Evolutionary conservation across 2,797 vertebrate species (phyloP), one percentile per base, ranked within the genome.

Genomic region (Anguilla anguilla): DNA sequence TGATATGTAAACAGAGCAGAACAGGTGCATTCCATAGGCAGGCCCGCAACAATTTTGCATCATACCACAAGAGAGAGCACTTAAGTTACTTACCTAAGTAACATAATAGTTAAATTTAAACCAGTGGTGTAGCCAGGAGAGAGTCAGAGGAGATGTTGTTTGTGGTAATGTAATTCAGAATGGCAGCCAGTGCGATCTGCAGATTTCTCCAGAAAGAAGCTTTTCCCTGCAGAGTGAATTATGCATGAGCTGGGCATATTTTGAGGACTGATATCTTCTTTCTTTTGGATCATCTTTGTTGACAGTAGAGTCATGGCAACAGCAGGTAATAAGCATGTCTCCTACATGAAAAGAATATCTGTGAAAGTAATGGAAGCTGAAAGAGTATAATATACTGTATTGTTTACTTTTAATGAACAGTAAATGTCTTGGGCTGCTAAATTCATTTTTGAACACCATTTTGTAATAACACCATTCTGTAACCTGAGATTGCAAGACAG

Each of bases 181-280:
- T 74, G 31, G 69, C 28, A 13, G 28, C 31, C 69, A 35, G 28
- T 72, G 9, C 69, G 15, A 46, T 46, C 28, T 74, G 69, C 69
- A 74, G 69, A 74, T 74, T 74, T 39, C 31, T 74, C n/a, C 28
- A 74, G 31, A 31, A 74, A 74, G 28, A 22, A 74, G 69, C 31
- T 74, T 74, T 74, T 74, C 69, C 35, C 74, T 74, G 67, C 31
- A 35, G 69, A 31, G 10, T 74, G 69, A 74, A 74, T 74, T 74
- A 74, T 74, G 28, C 31, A 35, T 74, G 31, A 35, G 69, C 31
- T 11, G 11, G 31, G 69, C n/a, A 74, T 39, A 74, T 74, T 31
- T 74, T 31, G 28, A 69, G 28, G 25, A 69, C 64, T 2, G 25
- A 69, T 64, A 64, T 69, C 25, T 28, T 69, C 64, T 69, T 69